These are phyloP conservation scores for Temnothorax ravouxi DNA, from an alignment of 2,888 invertebrate species.

Conservation along the genomic window DNA sequence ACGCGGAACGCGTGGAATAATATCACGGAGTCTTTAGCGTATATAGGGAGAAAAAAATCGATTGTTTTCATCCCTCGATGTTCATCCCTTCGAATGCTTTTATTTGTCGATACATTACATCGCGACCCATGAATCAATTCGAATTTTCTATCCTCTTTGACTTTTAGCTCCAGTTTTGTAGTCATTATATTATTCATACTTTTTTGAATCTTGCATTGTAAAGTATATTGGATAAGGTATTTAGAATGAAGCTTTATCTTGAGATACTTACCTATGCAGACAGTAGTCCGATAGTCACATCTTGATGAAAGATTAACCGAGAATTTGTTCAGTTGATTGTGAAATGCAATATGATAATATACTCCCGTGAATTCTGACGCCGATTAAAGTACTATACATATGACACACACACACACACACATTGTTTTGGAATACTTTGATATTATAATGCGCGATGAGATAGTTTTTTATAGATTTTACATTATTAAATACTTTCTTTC, in stretches of 20 bases:
- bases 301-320: background rate
- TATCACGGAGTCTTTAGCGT: background rate
- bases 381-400: background rate
- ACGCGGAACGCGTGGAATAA: background rate
- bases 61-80: background rate
- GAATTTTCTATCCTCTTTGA: background rate
- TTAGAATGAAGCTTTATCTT: background rate
- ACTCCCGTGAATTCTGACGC: background rate
- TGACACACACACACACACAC: too few relatives aligned
- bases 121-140: background rate
- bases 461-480: background rate
- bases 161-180: background rate
- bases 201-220: background rate
- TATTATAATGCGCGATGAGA: background rate
- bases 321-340: background rate
- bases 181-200: background rate
- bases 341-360: background rate
- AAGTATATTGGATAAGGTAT: background rate
- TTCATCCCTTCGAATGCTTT: background rate
- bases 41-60: constrained; percentile 11
- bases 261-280: background rate
- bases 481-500: background rate
- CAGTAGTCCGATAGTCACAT: background rate
- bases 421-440: background rate
- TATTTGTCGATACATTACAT: constrained; percentile 11